Conservation (phyloP, 2,113 vertebrate species). For the Ictalurus punctatus region DNA sequence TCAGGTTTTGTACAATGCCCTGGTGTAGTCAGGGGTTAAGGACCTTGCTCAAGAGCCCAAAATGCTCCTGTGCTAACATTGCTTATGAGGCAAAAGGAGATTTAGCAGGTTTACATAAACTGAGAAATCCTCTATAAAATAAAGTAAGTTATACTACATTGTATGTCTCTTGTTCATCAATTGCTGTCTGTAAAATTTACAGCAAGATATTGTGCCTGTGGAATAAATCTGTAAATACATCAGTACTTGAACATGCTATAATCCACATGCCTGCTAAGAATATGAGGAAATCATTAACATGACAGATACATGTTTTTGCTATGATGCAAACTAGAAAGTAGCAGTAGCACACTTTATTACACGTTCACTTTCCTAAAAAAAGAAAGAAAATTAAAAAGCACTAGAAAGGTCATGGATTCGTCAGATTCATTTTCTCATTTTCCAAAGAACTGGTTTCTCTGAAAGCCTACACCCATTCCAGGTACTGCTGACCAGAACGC, state of each 20-base stretch:
- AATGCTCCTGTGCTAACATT: not conserved
- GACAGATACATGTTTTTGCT: not conserved
- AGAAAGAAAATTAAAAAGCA: not conserved
- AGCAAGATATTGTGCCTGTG: not conserved
- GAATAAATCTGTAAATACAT: slow-evolving; percentile 7
- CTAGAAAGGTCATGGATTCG: not conserved
- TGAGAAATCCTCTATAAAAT: not conserved
- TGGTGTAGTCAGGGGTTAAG: not conserved
- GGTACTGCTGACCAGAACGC: slow-evolving; percentile 27
- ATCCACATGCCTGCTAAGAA: not conserved
- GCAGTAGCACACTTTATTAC: not conserved
- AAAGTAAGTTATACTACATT: not conserved
- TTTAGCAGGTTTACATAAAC: too few species aligned
- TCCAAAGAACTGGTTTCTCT: not conserved
- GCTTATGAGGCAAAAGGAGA: not conserved
- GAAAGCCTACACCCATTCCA: not conserved
- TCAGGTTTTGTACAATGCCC: not conserved
- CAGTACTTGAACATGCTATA: slow-evolving; percentile 1
- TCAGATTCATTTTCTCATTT: not conserved
- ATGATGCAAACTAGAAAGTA: not conserved
- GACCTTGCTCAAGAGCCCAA: not conserved
- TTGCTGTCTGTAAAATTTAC: not conserved
- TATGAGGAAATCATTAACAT: not conserved
- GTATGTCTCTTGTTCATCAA: slow-evolving; percentile 4
- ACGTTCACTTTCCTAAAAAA: not conserved